Evolutionary conservation across 2,113 vertebrate genomes (phyloP), one percentile per base, ranked within the genome.

Genomic region (Corvus hawaiiensis): DNA sequence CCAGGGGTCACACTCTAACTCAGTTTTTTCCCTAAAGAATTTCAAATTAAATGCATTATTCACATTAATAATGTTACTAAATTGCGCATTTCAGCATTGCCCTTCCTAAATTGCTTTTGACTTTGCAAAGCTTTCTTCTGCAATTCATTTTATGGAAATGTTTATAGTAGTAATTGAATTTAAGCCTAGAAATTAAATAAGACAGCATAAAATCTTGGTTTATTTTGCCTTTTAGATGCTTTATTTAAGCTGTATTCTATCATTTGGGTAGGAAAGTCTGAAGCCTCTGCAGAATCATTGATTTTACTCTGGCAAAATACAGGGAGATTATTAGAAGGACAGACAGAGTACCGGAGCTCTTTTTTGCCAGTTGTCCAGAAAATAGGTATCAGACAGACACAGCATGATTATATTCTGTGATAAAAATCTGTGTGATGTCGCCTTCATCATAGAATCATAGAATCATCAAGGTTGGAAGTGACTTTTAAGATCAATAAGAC

Each of bases 31-130:
- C 67, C 8, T 8, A 71, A 87, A 90, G 69, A 12, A 93, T 92
- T 97, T 96, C 77, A 87, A 84, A 44, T 55, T 95, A 94, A 97
- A 90, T 94, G 66, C 48, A 90, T 97, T 94, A 91, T 87, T 95
- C 93, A 85, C 92, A 96, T 97, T 97, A 97, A 95, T 96, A 95
- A 66, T 93, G 59, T 92, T 85, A 76, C 85, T 92, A 92, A 87
- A 77, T 41, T 89, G 62, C 5, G 12, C 66, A 73, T 80, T 97
- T 97, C 95, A 96, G 66, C 93, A 76, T 71, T 94, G 78, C 94
- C 95, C 94, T 98, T 97, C 96, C 71, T 91, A 95, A 98, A 96
- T 93, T 97, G 87, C 55, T 92, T 96, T 94, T 97, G 90, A 97
- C 87, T 96, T 95, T 95, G 74, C 61, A 94, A 54, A 96, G 55